Conservation (phyloP, 2,888 invertebrate species). For the Criorhina ranunculi region DNA sequence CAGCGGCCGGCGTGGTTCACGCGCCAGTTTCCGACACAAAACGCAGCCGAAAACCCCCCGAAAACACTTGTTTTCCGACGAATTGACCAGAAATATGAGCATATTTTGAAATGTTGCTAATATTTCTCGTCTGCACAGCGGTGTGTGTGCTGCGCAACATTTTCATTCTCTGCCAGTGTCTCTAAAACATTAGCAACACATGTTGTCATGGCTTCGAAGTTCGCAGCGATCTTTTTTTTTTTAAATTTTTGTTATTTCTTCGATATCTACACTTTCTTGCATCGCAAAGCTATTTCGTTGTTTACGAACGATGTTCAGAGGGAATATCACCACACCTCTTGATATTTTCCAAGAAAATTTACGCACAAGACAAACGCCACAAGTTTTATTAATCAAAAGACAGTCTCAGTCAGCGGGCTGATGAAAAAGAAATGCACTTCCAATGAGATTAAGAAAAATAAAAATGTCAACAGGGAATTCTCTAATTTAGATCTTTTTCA, state of each 20-base stretch:
- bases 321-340: slow-evolving; percentile 26
- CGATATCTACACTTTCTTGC: slow-evolving; percentile 12
- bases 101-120: no score
- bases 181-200: no score
- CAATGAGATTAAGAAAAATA: slow-evolving; percentile 79
- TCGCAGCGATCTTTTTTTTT: slow-evolving; percentile 2
- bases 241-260: slow-evolving; percentile 60
- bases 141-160: no score
- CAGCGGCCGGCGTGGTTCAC: no score
- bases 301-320: slow-evolving; percentile 58
- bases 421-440: slow-evolving; percentile 61
- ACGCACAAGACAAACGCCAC: slow-evolving; percentile 42
- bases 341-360: slow-evolving; percentile 44
- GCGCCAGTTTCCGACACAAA: no score
- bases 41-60: no score
- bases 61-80: no score
- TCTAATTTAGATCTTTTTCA: slow-evolving; percentile 80
- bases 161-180: no score
- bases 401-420: slow-evolving; percentile 2
- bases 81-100: no score
- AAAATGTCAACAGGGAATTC: slow-evolving; percentile 82
- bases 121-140: no score
- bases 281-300: slow-evolving; percentile 47
- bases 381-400: not conserved
- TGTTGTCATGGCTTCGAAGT: slow-evolving; percentile 5